phyloP scores from a whole-genome alignment of 2,113 vertebrate species.

The Prolemur simus region DNA sequence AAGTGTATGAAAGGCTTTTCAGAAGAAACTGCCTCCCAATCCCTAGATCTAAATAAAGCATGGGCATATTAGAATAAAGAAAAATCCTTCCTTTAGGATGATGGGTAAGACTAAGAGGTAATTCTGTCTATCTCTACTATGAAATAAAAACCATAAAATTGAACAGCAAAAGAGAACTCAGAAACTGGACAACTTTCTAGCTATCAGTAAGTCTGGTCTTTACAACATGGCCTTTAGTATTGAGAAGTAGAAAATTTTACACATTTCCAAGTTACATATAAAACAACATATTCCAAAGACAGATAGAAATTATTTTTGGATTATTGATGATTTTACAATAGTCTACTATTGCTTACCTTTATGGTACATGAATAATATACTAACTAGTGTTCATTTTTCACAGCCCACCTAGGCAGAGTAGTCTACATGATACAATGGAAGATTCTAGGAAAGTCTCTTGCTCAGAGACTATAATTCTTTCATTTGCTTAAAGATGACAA shows the following conservation, averaged over 20 bases:
- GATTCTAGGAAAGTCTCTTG: background rate
- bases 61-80: background rate
- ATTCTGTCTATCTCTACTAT: background rate
- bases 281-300: background rate
- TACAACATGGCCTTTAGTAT: background rate
- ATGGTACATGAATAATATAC: background rate
- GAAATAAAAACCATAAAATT: background rate
- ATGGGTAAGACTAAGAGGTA: background rate
- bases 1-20: background rate
- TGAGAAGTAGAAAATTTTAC: slow-evolving; percentile 18
- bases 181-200: background rate
- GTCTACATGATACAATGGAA: background rate
- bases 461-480: background rate
- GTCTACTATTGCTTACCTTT: background rate
- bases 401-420: background rate
- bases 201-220: slow-evolving; percentile 2
- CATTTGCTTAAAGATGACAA: slow-evolving; percentile 7
- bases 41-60: background rate
- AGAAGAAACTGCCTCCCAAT: background rate
- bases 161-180: background rate
- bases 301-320: slow-evolving; percentile 24
- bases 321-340: background rate
- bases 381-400: background rate
- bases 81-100: background rate
- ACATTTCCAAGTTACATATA: background rate